These are phyloP conservation scores for Nestor notabilis DNA, from an alignment of 2,113 vertebrate genomes.

Conservation along the genomic window DNA sequence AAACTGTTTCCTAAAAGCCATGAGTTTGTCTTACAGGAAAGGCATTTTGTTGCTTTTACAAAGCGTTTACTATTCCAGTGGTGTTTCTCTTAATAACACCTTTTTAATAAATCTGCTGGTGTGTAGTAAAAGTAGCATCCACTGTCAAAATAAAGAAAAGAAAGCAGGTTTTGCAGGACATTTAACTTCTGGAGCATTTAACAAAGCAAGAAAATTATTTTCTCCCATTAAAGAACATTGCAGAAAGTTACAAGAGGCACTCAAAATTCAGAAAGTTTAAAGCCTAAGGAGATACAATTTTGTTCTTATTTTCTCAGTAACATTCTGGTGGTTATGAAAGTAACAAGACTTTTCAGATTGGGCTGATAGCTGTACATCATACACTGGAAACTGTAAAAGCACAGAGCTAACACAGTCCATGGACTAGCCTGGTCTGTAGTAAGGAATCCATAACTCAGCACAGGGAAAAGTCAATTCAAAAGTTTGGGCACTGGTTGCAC, in stretches of 20 bases:
- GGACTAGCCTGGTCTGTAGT: neutral
- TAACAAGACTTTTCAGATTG: neutral
- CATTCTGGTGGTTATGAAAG: neutral
- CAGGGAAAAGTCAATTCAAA: neutral
- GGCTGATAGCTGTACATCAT: neutral
- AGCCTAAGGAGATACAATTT: neutral
- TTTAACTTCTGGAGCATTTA: neutral
- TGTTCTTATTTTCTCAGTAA: neutral
- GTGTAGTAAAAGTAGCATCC: neutral
- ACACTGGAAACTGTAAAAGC: neutral
- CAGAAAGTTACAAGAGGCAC: neutral
- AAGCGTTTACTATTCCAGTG: neutral
- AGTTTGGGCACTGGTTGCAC: neutral
- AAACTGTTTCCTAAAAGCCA: neutral
- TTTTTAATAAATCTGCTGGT: neutral
- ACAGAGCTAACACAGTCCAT: neutral
- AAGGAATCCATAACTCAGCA: neutral
- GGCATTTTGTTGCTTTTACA: neutral
- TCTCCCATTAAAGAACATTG: neutral
- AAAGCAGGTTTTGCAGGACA: neutral
- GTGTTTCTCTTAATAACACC: neutral
- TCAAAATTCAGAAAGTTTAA: neutral
- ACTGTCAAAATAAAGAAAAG: fast-evolving
- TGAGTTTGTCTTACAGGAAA: neutral
- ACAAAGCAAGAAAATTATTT: neutral